Evolutionary conservation across 2,113 vertebrate genomes (phyloP), one percentile per base, ranked within the genome.

Genomic region (Triplophysa tibetana): DNA sequence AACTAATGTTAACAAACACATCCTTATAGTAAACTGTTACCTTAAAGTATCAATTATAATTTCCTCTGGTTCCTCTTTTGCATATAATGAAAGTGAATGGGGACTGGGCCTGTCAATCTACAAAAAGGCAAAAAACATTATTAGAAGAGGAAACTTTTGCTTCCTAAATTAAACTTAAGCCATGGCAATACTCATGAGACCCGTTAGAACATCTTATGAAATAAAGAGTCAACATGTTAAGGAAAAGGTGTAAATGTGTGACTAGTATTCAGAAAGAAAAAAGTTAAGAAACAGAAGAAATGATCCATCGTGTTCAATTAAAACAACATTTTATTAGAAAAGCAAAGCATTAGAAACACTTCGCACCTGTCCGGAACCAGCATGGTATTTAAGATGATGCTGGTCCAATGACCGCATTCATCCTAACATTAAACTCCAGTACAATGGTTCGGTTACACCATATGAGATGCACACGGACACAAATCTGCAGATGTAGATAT

Each of bases 251-350:
- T 70, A 52, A 33, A n/a, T 3, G 48, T 41, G 5, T 79, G 63
- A 82, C 85, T 66, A 82, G 56, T 45, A 19, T 29, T 58, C 17
- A 21, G 9, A 19, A 9, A 24, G 29, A n/a, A 8, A 48, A 0
- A 26, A 0, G 16, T 23, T 11, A 52, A 16, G 41, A 62, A 83
- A 66, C 26, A 83, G 23, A 38, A 50, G 11, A 78, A 68, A 38
- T 7, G 58, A 50, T 21, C 54, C 26, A 50, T 58, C 1, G 23
- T 13, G 19, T 66, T 79, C 60, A 14, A 64, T 75, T 65, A 54
- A 75, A 86, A 86, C 79, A 83, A 83, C 52, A 67, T 75, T 86
- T 87, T 86, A 85, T 81, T 87, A 78, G 70, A 80, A 86, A 83
- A 86, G 81, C 80, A 85, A 77, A 38, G 50, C 38, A 73, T 84